A percentile compares a stretch with the other conserved stretches of the same genome.
These are phyloP conservation scores for Idaea aversata DNA, from an alignment of 2,888 invertebrate species.

Conservation along the genomic window DNA sequence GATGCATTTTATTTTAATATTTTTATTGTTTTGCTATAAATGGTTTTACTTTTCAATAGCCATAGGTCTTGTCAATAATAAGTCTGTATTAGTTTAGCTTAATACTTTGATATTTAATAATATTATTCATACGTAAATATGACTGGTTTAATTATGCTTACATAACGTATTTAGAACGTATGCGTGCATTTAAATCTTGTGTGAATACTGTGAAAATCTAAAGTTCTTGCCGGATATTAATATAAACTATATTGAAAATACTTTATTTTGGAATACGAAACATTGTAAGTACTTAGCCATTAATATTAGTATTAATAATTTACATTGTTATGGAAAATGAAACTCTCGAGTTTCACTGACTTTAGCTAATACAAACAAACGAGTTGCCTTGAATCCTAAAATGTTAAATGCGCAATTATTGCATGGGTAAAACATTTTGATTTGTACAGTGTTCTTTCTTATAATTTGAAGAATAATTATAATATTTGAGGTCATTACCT, in stretches of 20 bases:
- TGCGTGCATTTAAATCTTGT: neutral
- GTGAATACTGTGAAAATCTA: neutral
- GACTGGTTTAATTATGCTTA: neutral
- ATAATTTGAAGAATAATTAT: constrained; percentile 20
- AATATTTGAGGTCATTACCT: constrained; percentile 45
- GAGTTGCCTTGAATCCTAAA: constrained; percentile 71
- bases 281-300: constrained; percentile 33
- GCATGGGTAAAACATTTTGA: constrained; percentile 47
- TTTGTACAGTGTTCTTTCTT: constrained; percentile 30
- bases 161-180: neutral
- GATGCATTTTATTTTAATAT: constrained; percentile 5
- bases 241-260: constrained; percentile 10
- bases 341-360: constrained; percentile 48
- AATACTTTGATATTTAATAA: neutral
- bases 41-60: constrained; percentile 10
- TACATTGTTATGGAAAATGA: constrained; percentile 42
- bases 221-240: neutral
- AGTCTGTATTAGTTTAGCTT: neutral
- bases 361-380: constrained; percentile 60
- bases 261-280: constrained; percentile 41
- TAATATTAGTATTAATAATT: constrained; percentile 36
- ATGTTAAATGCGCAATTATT: constrained; percentile 47
- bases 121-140: neutral
- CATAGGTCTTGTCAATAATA: neutral
- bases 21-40: constrained; percentile 24